These are phyloP conservation scores for Parapsyche elsis DNA, from an alignment of 1,140 invertebrate species.

Conservation along the genomic window DNA sequence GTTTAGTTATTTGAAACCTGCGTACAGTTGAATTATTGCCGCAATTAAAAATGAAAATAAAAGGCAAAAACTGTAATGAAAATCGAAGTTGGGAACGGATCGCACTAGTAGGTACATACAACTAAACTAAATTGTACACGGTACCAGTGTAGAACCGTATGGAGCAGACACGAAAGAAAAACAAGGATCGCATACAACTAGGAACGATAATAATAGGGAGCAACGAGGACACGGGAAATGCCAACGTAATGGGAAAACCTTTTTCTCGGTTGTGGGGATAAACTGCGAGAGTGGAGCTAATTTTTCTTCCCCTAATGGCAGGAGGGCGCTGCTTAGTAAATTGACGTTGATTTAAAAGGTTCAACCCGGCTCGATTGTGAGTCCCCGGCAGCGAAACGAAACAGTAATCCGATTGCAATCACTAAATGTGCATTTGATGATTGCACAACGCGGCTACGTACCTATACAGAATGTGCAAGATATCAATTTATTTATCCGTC, in stretches of 20 bases:
- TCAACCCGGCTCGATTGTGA: conserved; percentile 17
- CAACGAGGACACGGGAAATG: conserved; percentile 40
- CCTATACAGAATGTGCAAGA: too few relatives aligned
- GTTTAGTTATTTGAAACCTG: too few relatives aligned
- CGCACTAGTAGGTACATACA: too few relatives aligned
- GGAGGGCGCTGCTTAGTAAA: conserved; percentile 31
- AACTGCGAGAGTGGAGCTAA: conserved; percentile 34
- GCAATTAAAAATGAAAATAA: not conserved
- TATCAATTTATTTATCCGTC: too few relatives aligned
- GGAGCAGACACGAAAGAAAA: conserved; percentile 15
- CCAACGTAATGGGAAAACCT: conserved; percentile 46
- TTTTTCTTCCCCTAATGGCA: conserved; percentile 45
- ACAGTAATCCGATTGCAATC: conserved; percentile 17
- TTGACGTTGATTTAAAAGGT: conserved; percentile 50
- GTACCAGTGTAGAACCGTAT: not conserved
- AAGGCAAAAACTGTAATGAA: not conserved
- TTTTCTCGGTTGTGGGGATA: conserved; percentile 46
- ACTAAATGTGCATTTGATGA: conserved; percentile 5
- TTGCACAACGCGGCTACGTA: not conserved
- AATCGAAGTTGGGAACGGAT: not conserved
- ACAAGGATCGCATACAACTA: conserved; percentile 18
- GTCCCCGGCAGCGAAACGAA: not conserved
- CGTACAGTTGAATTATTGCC: too few relatives aligned
- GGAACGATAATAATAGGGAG: conserved; percentile 31
- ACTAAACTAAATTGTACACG: conserved; percentile 1